Base-by-base conservation (phyloP, 2,797 vertebrate species). In the Anolis apletophallus region DNA sequence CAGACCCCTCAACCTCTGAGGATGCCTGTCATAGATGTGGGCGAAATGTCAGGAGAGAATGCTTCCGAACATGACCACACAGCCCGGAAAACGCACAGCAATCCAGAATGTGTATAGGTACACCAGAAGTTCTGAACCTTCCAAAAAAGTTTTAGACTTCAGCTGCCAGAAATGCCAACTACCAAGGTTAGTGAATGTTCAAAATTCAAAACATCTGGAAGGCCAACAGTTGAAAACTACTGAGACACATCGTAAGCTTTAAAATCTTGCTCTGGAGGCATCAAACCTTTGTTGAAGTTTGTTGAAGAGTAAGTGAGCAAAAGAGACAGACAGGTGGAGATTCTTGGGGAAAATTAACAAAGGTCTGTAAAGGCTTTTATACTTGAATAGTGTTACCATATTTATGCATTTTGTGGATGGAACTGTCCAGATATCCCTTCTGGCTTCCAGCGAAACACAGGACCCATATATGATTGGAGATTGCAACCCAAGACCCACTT, bases 281-380 rank as follows among this genome's bases (percentile, higher is more conserved):
- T 54, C 10, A 16, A 23, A 26, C 16, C 13, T 73, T 23, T 32
- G 40, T 34, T 72, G 52, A 13, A 55, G 80, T 89, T 89, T 94
- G 86, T 89, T 89, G 90, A 90, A 93, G 72, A 93, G 89, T 92
- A 92, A 69, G 34, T 23, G 34, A 17, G 85, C 92, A 83, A 88
- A 90, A 46, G 84, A 69, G 16, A 69, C 3, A 26, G 32, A 85
- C 86, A 90, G 91, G 91, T 46, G 86, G 88, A 84, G 88, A 90
- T 88, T 76, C 81, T 82, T 84, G 86, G 90, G 89, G 93, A 93
- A 92, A 92, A 91, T 16, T 90, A 90, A 90, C 12, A 9, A 29
- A 89, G 89, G 88, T 88, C 90, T 92, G 88, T 93, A 93, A 94
- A 91, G 90, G 88, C 90, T 36, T 92, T 83, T 88, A 36, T 87